These are phyloP conservation scores for Tipula lateralis DNA, from an alignment of 2,888 invertebrate species.

Conservation along the genomic window DNA sequence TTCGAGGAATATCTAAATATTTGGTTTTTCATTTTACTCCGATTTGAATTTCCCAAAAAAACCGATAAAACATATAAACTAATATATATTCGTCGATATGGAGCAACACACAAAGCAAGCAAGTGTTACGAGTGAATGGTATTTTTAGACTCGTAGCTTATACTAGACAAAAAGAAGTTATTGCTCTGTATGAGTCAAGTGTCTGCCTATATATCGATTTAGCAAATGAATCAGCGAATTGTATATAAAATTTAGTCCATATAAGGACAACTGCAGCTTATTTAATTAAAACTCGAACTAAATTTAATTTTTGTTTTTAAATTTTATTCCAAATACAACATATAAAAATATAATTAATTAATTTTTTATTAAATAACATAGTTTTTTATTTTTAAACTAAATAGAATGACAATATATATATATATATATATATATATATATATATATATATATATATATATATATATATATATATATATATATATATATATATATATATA, in stretches of 20 bases:
- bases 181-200: neutral
- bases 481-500: neutral
- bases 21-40: neutral
- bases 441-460: neutral
- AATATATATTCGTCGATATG: neutral
- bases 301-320: neutral
- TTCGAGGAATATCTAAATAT: conserved; percentile 6
- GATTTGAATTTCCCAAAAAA: conserved; percentile 12
- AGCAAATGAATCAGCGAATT: neutral
- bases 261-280: neutral
- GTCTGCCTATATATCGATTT: neutral
- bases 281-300: neutral
- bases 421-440: neutral
- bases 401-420: neutral
- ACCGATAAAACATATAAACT: neutral
- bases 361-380: neutral
- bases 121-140: too few relatives aligned
- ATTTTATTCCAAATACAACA: conserved; percentile 24
- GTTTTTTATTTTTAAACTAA: neutral
- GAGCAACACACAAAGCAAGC: neutral
- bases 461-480: neutral
- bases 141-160: neutral
- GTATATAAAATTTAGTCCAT: neutral
- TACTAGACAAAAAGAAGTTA: neutral
- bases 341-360: conserved; percentile 19